Percentiles rank a stretch among this genome's conserved stretches.
phyloP scores from a whole-genome alignment of 1,140 invertebrate genomes.

The Drosophila pachea region DNA sequence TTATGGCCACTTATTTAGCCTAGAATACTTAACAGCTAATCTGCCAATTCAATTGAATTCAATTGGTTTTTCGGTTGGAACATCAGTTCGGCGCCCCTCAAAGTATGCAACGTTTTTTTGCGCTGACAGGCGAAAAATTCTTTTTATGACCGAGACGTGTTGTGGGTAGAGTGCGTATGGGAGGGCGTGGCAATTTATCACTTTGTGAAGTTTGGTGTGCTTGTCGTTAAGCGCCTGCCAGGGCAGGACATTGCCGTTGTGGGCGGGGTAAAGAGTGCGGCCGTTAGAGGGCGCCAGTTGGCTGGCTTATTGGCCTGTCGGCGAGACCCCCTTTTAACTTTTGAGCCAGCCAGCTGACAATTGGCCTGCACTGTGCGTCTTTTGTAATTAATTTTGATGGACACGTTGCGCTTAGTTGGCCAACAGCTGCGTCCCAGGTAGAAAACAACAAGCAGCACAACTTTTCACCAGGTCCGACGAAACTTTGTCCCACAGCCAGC shows the following conservation, averaged over 20 bases:
- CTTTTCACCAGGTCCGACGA: conserved; percentile 44
- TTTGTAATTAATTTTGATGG: conserved; percentile 79
- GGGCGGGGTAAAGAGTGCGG: conserved; percentile 14
- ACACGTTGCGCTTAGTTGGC: conserved; percentile 72
- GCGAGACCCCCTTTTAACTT: conserved; percentile 72
- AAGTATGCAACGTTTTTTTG: conserved; percentile 54
- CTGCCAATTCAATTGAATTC: not conserved
- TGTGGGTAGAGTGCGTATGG: not conserved
- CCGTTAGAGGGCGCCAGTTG: conserved; percentile 42
- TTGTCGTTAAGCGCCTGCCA: conserved; percentile 47
- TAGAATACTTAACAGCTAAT: too few species aligned
- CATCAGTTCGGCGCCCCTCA: conserved; percentile 16
- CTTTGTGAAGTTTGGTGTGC: conserved; percentile 51
- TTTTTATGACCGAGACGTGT: not conserved
- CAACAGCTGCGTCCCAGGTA: conserved; percentile 53
- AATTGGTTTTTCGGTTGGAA: conserved; percentile 10
- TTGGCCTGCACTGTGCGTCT: conserved; percentile 60
- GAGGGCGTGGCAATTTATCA: conserved; percentile 61
- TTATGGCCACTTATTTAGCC: too few species aligned
- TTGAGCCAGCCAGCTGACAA: conserved; percentile 63
- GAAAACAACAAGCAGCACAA: conserved; percentile 34
- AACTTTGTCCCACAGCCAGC: conserved; percentile 41
- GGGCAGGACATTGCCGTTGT: conserved; percentile 49
- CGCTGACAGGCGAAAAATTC: conserved; percentile 23
- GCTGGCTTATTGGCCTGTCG: conserved; percentile 56